phyloP scores from a whole-genome alignment of 2,113 vertebrate species.

The Gallinago undulata region DNA sequence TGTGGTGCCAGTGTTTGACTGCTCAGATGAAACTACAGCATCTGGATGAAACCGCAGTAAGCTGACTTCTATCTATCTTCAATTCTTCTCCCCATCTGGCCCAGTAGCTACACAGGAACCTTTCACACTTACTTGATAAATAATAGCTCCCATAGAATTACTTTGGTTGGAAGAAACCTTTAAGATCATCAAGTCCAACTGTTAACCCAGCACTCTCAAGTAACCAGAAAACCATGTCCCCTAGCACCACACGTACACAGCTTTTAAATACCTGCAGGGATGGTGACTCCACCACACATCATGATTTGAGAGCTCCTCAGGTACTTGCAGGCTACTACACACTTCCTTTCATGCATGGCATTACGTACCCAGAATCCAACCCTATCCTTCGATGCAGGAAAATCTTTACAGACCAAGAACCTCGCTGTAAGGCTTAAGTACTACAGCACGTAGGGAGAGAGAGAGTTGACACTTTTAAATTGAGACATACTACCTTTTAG shows the following conservation, averaged over 20 bases:
- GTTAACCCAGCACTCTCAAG: background rate
- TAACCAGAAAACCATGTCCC: background rate
- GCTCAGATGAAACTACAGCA: background rate
- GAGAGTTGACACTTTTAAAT: background rate
- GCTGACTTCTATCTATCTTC: background rate
- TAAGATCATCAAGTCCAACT: background rate
- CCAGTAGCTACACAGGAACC: background rate
- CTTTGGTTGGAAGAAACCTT: background rate
- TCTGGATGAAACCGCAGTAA: background rate
- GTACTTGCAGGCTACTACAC: background rate
- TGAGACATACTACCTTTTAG: slow-evolving; percentile 84
- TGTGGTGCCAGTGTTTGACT: background rate
- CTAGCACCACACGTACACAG: background rate
- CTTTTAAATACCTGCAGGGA: background rate
- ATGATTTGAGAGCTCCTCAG: background rate
- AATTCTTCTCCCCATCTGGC: background rate
- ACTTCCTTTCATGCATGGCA: background rate
- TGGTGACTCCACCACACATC: background rate
- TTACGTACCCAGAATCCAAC: background rate
- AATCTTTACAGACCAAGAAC: background rate
- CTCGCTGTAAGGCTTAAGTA: background rate
- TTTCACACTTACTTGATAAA: background rate
- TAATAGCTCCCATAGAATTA: background rate
- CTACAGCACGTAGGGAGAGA: background rate
- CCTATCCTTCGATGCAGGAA: background rate